Percentiles rank a stretch among this genome's conserved stretches.
Conservation (phyloP, 2,888 invertebrate species). For the Pheosia gnoma region DNA sequence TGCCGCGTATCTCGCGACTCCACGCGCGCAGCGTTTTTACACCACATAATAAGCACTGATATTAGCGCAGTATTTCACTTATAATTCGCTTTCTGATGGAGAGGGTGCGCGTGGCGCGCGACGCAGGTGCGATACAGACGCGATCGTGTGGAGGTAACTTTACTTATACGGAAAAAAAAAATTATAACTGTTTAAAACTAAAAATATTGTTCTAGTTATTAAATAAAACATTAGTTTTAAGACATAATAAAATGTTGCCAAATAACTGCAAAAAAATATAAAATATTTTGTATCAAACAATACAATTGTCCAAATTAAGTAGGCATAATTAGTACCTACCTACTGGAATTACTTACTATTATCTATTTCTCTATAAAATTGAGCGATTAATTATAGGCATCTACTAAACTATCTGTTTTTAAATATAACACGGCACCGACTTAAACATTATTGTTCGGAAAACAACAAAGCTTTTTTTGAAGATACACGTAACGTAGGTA, state of each 20-base stretch:
- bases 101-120: slow-evolving; percentile 46
- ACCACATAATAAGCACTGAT: slow-evolving; percentile 62
- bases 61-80: slow-evolving; percentile 67
- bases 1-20: slow-evolving; percentile 60
- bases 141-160: slow-evolving; percentile 40
- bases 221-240: too few relatives aligned
- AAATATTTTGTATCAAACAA: slow-evolving; percentile 7
- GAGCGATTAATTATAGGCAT: slow-evolving; percentile 42
- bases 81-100: slow-evolving; percentile 57
- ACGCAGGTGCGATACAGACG: slow-evolving; percentile 40
- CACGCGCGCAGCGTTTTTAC: slow-evolving; percentile 67
- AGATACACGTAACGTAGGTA: slow-evolving; percentile 26
- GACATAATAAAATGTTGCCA: too few relatives aligned
- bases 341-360: slow-evolving; percentile 23
- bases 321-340: slow-evolving; percentile 10
- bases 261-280: not conserved
- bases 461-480: slow-evolving; percentile 48
- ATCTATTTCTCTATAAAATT: slow-evolving; percentile 43
- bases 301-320: slow-evolving; percentile 16
- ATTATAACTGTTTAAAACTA: not conserved
- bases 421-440: slow-evolving; percentile 48
- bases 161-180: slow-evolving; percentile 10
- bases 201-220: too few relatives aligned
- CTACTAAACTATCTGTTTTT: slow-evolving; percentile 46
- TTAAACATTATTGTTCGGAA: slow-evolving; percentile 41